Evolutionary conservation across 2,888 invertebrate genomes (phyloP).

Genomic region (Anthrax anthrax): DNA sequence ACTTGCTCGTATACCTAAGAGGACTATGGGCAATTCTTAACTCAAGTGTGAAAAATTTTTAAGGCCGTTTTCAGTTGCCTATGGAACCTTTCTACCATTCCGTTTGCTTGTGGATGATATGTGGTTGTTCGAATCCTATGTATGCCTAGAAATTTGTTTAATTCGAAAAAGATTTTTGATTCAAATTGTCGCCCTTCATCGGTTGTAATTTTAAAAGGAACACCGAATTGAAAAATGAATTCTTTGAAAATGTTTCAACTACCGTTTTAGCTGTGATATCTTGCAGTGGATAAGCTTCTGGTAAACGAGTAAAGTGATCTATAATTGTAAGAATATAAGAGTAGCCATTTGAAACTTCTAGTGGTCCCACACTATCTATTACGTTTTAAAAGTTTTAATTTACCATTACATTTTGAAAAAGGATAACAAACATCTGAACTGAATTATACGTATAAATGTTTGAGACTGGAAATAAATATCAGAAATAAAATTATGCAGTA

Average conservation of each 20-base stretch:
- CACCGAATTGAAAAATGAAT: slow-evolving; percentile 10
- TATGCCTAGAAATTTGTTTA: slow-evolving; percentile 2
- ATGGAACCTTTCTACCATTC: slow-evolving; percentile 8
- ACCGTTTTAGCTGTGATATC: slow-evolving; percentile 9
- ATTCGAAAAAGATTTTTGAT: slow-evolving; percentile 6
- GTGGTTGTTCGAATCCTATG: slow-evolving; percentile 6
- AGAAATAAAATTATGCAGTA: too few relatives aligned
- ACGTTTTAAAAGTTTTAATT: too few relatives aligned
- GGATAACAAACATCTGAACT: too few relatives aligned
- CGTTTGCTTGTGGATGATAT: slow-evolving; percentile 9
- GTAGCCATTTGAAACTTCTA: slow-evolving; percentile 14
- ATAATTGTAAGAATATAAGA: slow-evolving; percentile 8
- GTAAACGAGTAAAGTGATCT: slow-evolving; percentile 10
- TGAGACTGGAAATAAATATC: too few relatives aligned
- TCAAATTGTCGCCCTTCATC: slow-evolving; percentile 10
- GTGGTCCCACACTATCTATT: slow-evolving; percentile 24
- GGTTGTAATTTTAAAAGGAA: slow-evolving; percentile 5
- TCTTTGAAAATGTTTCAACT: slow-evolving; percentile 8
- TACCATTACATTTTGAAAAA: too few relatives aligned
- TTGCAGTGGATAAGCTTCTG: slow-evolving; percentile 9
- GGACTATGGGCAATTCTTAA: slow-evolving; percentile 6
- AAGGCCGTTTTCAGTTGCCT: slow-evolving; percentile 5
- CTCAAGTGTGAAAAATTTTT: background rate
- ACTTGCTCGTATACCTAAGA: slow-evolving; percentile 7
- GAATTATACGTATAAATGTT: too few relatives aligned